Evolutionary conservation across 2,113 vertebrate species (phyloP).

Genomic region (Pomatorhinus ruficollis): DNA sequence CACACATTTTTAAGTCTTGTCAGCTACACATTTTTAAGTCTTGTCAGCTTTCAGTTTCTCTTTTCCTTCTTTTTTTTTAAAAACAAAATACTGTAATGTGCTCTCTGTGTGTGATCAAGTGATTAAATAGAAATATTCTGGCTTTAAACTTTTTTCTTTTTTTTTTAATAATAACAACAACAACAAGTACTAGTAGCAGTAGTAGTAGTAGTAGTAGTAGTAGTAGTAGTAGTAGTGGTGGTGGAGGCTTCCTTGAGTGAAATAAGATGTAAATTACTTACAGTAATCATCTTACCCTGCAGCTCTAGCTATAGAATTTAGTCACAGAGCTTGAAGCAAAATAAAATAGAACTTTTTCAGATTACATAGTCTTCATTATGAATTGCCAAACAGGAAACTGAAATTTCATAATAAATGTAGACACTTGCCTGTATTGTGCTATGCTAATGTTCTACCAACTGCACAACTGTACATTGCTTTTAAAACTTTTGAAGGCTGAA

Average conservation of each 20-base stretch:
- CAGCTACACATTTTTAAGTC: neutral
- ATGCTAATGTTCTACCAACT: neutral
- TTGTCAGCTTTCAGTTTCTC: neutral
- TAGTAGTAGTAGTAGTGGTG: too few relatives aligned
- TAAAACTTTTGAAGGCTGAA: neutral
- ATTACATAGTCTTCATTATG: neutral
- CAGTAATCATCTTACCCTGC: neutral
- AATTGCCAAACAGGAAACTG: neutral
- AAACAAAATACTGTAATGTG: neutral
- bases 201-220: neutral
- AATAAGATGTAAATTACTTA: constrained; percentile 11
- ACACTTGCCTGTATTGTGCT: neutral
- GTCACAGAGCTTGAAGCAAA: neutral
- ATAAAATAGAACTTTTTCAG: neutral
- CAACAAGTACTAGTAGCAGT: neutral
- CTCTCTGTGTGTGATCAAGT: neutral
- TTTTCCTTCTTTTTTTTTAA: neutral
- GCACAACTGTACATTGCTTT: neutral
- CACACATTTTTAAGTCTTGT: neutral
- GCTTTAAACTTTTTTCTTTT: neutral
- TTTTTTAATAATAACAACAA: neutral
- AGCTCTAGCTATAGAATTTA: neutral
- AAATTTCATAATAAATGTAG: neutral
- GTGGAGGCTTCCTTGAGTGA: neutral
- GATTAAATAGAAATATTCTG: neutral